phyloP scores from a whole-genome alignment of 2,888 invertebrate genomes.

The Mythimna impura region DNA sequence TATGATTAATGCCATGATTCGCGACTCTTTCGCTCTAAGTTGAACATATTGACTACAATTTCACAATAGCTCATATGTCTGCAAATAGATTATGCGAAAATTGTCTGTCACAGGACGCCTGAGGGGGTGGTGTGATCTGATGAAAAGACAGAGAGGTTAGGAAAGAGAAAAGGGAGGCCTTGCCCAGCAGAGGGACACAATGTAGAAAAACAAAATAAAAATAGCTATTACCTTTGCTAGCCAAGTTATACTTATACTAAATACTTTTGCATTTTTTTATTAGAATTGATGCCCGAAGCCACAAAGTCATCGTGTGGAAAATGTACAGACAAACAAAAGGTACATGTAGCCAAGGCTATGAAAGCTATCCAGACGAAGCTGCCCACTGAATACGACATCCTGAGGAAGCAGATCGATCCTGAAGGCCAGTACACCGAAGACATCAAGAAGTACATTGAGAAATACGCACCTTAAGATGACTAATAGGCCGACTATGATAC shows the following conservation, averaged over 20 bases:
- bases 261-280: neutral
- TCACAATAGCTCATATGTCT: no score
- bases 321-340: constrained; percentile 91
- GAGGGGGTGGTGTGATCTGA: no score
- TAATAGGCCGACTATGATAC: neutral
- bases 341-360: constrained; percentile 89
- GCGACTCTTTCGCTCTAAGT: no score
- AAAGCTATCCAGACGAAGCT: constrained; percentile 90
- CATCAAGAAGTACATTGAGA: constrained; percentile 82
- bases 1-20: no score
- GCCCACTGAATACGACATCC: constrained; percentile 90
- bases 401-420: constrained; percentile 92
- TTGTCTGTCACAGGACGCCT: no score
- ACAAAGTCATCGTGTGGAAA: constrained; percentile 87
- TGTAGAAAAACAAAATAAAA: no score
- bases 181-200: no score
- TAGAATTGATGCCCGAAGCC: constrained; percentile 75
- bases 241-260: neutral
- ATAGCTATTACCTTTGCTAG: no score
- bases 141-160: no score
- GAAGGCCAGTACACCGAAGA: constrained; percentile 88
- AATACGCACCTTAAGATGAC: constrained; percentile 48
- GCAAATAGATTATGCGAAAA: no score
- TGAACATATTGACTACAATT: no score
- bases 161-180: no score